Evolutionary conservation across 2,797 vertebrate species (phyloP), one percentile per base, ranked within the genome.

Genomic region (Nyctalus aviator): DNA sequence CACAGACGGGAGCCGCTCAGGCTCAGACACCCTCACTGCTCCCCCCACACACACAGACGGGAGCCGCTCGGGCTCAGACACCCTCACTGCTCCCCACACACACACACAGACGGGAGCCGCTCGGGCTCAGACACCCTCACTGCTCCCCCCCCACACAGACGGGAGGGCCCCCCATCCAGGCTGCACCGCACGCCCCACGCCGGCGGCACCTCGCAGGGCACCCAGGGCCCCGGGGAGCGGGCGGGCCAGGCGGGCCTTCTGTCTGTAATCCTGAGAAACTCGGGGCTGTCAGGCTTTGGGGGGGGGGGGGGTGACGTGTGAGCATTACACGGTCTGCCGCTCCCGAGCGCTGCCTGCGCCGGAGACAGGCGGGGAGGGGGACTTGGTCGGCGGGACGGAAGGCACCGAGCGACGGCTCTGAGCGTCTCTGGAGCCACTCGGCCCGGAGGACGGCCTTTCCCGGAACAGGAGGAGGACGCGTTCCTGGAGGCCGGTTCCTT

Each of bases 251-350:
- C 30, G 1, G 23, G 9, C 30, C 44, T 66, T 48, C 46, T 13
- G 18, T n/a, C 86, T 94, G 30, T 62, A 62, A 82, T 94, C 46
- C 85, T 59, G 23, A 23, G 77, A 75, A 79, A 68, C 41, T 17
- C 57, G 72, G 72, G 82, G 64, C 69, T 15, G 53, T 2, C 44
- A 85, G 81, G 77, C 30, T 50, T 62, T n/a, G n/a, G 50, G 68
- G 81, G 72, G 91, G 84, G 35, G 93, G 88, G 79, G 69, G 79
- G 55, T 92, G 96, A 92, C 93, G 91, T 75, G 94, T 93, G 96
- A 96, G 95, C 96, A 94, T 95, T 92, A 88, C 0, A 72, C 9
- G 85, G 96, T 95, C 96, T 96, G 20, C 76, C 94, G 94, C 96
- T 90, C 93, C 94, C 50, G 32, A 44, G 90, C 68, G 66, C 35